Conservation (phyloP, 2,113 vertebrate species). For the Pagrus major region DNA sequence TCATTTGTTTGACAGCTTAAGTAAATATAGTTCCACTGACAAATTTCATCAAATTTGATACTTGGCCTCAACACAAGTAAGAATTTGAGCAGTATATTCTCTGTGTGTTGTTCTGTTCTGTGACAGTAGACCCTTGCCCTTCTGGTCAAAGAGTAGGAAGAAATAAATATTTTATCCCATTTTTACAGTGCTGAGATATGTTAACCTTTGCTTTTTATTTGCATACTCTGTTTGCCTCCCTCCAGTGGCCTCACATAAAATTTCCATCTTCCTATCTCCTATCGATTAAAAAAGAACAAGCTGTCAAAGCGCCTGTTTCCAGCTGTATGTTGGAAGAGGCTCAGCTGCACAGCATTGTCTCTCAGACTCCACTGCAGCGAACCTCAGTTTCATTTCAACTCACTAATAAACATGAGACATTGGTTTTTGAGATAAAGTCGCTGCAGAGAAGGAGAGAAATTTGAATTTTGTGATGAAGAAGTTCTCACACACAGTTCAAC, state of each 20-base stretch:
- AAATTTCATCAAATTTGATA: background rate
- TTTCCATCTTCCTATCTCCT: constrained; percentile 19
- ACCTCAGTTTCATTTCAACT: background rate
- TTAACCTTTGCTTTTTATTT: constrained; percentile 30
- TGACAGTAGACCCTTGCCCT: background rate
- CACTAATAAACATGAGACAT: background rate
- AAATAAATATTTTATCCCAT: constrained; percentile 6
- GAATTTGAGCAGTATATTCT: background rate
- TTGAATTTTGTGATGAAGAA: background rate
- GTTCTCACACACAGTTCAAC: background rate
- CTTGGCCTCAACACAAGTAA: background rate
- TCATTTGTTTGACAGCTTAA: constrained; percentile 36
- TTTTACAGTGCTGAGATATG: background rate
- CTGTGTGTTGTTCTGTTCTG: too few relatives aligned
- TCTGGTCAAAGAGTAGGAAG: background rate
- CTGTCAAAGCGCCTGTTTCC: constrained; percentile 30
- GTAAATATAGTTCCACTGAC: constrained; percentile 38
- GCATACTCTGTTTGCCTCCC: background rate
- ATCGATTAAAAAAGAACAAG: constrained; percentile 35
- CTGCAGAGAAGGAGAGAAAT: background rate
- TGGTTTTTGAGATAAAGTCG: background rate
- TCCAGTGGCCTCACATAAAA: background rate
- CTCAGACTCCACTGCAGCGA: constrained; percentile 1
- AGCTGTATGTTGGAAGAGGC: constrained; percentile 13
- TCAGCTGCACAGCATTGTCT: constrained; percentile 19